phyloP scores from a whole-genome alignment of 1,140 invertebrate species.

The Aphaenogaster floridana region DNA sequence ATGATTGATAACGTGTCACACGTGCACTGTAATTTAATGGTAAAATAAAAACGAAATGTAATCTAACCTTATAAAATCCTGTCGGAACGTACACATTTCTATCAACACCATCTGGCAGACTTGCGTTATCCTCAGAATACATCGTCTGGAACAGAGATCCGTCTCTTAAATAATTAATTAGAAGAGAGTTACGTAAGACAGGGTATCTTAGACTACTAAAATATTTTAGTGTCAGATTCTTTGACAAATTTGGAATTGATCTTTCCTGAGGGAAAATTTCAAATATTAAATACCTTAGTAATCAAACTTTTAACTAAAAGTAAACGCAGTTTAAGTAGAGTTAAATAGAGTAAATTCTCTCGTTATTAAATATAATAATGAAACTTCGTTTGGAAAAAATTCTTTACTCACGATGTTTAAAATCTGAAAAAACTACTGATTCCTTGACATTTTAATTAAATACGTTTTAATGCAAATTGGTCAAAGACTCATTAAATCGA shows the following conservation, averaged over 20 bases:
- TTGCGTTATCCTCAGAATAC: constrained; percentile 92
- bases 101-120: constrained; percentile 90
- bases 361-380: background rate
- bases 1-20: background rate
- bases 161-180: background rate
- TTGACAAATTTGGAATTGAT: background rate
- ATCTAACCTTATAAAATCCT: constrained; percentile 93
- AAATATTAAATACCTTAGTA: background rate
- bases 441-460: background rate
- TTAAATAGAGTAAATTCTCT: constrained; percentile 4
- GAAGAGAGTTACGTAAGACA: background rate
- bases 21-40: background rate
- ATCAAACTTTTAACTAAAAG: constrained; percentile 10
- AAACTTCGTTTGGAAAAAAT: background rate
- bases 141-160: constrained; percentile 88
- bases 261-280: background rate
- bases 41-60: constrained; percentile 21
- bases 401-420: background rate
- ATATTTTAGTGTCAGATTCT: background rate
- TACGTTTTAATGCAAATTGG: background rate
- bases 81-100: constrained; percentile 95
- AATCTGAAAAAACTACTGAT: background rate
- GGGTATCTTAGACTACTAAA: background rate
- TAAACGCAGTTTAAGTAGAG: background rate
- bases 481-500: constrained; percentile 1